Evolutionary conservation across 2,888 invertebrate genomes (phyloP).

Genomic region (Megalurothrips usitatus): DNA sequence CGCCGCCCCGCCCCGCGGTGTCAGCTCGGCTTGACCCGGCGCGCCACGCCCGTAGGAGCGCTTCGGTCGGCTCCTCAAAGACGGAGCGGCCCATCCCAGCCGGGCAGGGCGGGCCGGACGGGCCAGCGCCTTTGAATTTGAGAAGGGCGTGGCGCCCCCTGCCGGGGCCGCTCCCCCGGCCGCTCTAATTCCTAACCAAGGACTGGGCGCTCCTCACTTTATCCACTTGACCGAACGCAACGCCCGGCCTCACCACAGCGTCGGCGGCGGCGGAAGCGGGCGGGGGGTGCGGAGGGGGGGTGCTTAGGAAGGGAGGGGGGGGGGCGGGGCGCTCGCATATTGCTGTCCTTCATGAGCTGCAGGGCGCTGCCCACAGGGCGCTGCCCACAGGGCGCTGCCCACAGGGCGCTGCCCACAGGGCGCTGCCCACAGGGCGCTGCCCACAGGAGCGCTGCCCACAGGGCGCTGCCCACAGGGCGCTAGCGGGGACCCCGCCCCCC

Average conservation of each 20-base stretch:
- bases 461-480: no score
- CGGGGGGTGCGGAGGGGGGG: background rate
- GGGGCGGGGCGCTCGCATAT: no score
- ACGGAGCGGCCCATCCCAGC: background rate
- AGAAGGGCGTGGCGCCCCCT: background rate
- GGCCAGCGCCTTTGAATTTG: conserved; percentile 14
- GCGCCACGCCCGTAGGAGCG: background rate
- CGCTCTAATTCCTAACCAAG: background rate
- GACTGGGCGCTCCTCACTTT: background rate
- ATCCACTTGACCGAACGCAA: conserved; percentile 3
- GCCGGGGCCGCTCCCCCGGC: background rate
- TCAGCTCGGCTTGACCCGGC: background rate
- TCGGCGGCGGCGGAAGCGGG: background rate
- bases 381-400: no score
- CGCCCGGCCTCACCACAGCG: background rate
- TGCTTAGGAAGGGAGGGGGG: background rate
- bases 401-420: no score
- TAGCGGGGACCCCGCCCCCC: no score
- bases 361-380: no score
- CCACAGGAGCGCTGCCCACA: no score
- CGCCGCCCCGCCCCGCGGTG: background rate
- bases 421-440: no score
- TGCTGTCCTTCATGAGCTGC: no score
- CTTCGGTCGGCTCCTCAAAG: conserved; percentile 11
- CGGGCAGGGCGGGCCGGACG: background rate